Conservation (phyloP, 2,888 invertebrate genomes). For the Drosophila subsilvestris region DNA sequence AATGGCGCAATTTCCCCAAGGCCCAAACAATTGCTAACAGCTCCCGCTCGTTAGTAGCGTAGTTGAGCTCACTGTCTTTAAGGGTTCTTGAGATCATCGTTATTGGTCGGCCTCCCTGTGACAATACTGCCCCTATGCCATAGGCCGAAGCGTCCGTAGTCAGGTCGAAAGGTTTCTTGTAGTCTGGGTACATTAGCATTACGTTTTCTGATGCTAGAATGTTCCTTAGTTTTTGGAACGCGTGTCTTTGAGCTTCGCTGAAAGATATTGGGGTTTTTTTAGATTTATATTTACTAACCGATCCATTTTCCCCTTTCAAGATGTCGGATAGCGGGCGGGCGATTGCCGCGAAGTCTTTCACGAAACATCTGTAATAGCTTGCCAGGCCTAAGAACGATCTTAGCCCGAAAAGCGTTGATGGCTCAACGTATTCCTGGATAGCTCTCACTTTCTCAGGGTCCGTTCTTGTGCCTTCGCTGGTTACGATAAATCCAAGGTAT, state of each 20-base stretch:
- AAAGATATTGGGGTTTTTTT: neutral
- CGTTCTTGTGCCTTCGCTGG: too few species aligned
- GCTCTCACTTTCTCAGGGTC: too few species aligned
- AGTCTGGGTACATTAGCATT: slow-evolving; percentile 6
- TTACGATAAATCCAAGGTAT: too few species aligned
- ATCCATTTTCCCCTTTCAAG: neutral
- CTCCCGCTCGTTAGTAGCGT: too few species aligned
- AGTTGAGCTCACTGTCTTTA: too few species aligned
- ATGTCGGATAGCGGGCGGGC: neutral
- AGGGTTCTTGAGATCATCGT: slow-evolving; percentile 1
- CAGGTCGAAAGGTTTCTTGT: slow-evolving; percentile 7
- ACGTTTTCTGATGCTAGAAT: slow-evolving; percentile 5
- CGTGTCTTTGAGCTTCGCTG: neutral
- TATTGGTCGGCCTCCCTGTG: slow-evolving; percentile 1
- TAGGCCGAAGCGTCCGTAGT: slow-evolving; percentile 9
- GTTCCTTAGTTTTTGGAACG: neutral
- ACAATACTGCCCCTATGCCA: slow-evolving; percentile 11
- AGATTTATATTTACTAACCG: neutral
- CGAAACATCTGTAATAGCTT: neutral
- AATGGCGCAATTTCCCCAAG: too few species aligned
- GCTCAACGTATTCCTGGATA: too few species aligned
- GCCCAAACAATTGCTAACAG: too few species aligned
- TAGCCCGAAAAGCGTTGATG: too few species aligned
- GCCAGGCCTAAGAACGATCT: too few species aligned
- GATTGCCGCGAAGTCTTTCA: neutral